phyloP scores from a whole-genome alignment of 2,888 invertebrate genomes.

The Agrotis puta region DNA sequence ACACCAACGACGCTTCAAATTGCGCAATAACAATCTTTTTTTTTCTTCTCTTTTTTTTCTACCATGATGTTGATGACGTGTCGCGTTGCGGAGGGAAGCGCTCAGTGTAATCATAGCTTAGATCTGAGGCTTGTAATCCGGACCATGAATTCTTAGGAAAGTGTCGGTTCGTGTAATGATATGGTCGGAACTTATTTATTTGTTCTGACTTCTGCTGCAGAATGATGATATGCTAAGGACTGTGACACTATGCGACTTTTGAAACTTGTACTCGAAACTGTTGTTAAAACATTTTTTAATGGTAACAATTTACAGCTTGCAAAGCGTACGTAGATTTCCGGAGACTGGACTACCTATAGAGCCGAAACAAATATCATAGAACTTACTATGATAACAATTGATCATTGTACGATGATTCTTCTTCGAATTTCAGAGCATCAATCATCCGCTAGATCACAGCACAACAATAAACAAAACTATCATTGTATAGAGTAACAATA shows the following conservation, averaged over 20 bases:
- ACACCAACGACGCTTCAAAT: conserved; percentile 67
- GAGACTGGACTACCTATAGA: not conserved
- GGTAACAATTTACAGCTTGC: too few relatives aligned
- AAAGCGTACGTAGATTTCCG: too few relatives aligned
- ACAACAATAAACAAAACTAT: conserved; percentile 37
- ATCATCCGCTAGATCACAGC: conserved; percentile 25
- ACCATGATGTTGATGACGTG: conserved; percentile 65
- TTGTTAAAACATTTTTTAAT: too few relatives aligned
- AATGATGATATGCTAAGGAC: conserved; percentile 10
- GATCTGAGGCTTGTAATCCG: conserved; percentile 55
- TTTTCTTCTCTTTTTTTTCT: conserved; percentile 55
- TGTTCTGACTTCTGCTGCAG: conserved; percentile 31
- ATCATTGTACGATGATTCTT: not conserved
- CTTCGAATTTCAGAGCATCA: conserved; percentile 11
- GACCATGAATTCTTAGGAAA: conserved; percentile 62
- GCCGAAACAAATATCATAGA: not conserved
- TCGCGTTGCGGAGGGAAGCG: conserved; percentile 51
- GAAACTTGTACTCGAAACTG: not conserved
- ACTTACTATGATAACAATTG: not conserved
- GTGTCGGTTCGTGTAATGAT: conserved; percentile 70
- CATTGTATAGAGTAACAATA: conserved; percentile 51
- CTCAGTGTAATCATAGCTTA: conserved; percentile 64
- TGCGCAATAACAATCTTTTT: conserved; percentile 64
- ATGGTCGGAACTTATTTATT: conserved; percentile 56
- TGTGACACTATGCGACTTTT: not conserved